Base-by-base conservation (phyloP, 1,140 invertebrate genomes). In the Brachionus koreanus region DNA sequence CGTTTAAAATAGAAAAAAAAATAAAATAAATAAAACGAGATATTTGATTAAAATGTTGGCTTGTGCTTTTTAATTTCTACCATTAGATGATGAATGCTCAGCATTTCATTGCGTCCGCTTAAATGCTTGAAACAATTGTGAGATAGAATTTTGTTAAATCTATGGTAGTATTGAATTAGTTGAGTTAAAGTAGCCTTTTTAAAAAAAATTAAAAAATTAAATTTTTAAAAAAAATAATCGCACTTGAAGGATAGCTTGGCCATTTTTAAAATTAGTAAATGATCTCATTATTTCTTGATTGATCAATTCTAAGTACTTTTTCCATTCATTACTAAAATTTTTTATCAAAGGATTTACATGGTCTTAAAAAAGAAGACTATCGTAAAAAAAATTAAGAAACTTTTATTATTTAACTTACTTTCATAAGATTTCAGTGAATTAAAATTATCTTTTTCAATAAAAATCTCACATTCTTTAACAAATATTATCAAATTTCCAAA, bases 51-150 rank as follows among this genome's bases (percentile, higher is more conserved):
- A 88, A 92, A 89, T 83, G 94, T 85, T 91, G 95, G 91, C 94
- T 99, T 91, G 89, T 98, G 98, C 91, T 98, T 98, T 88, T 98
- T 99, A 52, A 99, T 94, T 91, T 99, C 97, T 3, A 98, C 95
- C 94, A 98, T 98, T 82, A 99, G 94, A 81, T 98, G 94, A 90
- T 99, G 97, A 86, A 98, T 97, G 87, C 98, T 98, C 0, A 97
- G 95, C 23, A 99, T 90, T 88, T 98, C 95, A 25, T 93, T 92
- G 84, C 94, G 91, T 5, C 93, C 92, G 86, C 93, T 93, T 83
- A 90, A 85, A 83, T 89, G 88, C 74, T 89, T 87, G 84, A 92
- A 91, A 7, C 90, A 87, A 75, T 87, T 86, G 5, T 95, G 94
- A 3, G 93, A 93, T 16, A 99, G 87, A 37, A 98, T 91, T 89